These are phyloP conservation scores for Harpegnathos saltator DNA, from an alignment of 1,140 invertebrate species.

Conservation along the genomic window DNA sequence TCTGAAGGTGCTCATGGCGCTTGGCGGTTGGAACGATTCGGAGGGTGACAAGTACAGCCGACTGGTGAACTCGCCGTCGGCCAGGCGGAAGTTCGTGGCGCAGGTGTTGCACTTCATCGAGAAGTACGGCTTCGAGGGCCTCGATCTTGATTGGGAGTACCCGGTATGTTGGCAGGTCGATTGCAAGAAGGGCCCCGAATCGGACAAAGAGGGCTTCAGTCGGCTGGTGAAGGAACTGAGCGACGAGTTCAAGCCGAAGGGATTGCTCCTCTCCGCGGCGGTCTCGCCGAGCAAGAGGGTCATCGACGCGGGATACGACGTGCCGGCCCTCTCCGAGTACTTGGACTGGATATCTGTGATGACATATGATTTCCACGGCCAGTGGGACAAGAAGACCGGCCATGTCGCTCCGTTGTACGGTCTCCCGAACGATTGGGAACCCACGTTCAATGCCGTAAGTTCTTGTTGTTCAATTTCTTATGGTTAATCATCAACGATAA, in stretches of 20 bases:
- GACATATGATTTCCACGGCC: conserved; percentile 96
- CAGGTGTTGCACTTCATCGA: conserved; percentile 87
- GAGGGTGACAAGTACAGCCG: conserved; percentile 88
- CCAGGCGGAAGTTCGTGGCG: conserved; percentile 85
- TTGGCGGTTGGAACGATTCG: conserved; percentile 90
- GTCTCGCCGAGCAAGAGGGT: conserved; percentile 94
- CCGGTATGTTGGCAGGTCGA: conserved; percentile 90
- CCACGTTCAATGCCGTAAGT: conserved; percentile 91
- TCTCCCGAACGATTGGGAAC: conserved; percentile 90
- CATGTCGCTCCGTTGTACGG: conserved; percentile 94
- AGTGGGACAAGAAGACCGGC: conserved; percentile 96
- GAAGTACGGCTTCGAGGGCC: conserved; percentile 88
- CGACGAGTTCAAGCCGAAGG: conserved; percentile 89
- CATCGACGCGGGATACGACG: conserved; percentile 91
- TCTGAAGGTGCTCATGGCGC: conserved; percentile 88
- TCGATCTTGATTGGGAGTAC: conserved; percentile 90
- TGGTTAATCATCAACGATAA: too few species aligned
- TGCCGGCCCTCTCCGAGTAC: conserved; percentile 86
- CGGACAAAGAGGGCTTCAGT: conserved; percentile 92
- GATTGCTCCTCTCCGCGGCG: conserved; percentile 91
- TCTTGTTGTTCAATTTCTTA: conserved; percentile 3
- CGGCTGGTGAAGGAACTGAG: conserved; percentile 90
- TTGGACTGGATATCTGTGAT: conserved; percentile 94
- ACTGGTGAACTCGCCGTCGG: conserved; percentile 85
- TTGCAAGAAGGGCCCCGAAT: conserved; percentile 91